These are phyloP conservation scores for Drosophila fuyamai DNA, from an alignment of 1,140 invertebrate species.

Conservation along the genomic window DNA sequence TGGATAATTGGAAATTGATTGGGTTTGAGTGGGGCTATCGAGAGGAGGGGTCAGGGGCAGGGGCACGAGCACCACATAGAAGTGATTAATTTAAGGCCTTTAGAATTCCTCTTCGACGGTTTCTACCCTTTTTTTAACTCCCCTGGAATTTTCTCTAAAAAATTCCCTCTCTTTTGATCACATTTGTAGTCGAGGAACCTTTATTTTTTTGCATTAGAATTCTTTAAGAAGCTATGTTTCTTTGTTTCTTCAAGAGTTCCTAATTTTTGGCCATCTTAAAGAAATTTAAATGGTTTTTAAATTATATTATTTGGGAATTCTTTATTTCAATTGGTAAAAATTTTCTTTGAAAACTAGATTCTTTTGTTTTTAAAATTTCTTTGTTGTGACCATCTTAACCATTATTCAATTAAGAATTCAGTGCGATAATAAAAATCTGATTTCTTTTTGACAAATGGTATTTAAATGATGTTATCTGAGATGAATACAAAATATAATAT, in stretches of 20 bases:
- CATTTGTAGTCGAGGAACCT: not conserved
- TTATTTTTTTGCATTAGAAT: not conserved
- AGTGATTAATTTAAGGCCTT: slow-evolving; percentile 35
- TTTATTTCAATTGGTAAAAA: no score
- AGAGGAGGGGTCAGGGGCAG: not conserved
- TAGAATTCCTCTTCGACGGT: slow-evolving; percentile 2
- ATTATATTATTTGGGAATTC: no score
- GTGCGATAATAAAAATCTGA: no score
- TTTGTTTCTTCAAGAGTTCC: not conserved
- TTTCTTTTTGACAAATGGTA: no score
- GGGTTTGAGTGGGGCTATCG: slow-evolving; percentile 19
- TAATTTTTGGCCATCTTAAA: no score
- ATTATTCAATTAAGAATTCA: no score
- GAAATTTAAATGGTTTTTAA: no score
- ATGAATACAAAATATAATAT: no score
- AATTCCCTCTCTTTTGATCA: not conserved
- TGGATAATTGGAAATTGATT: slow-evolving; percentile 63
- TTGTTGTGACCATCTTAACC: no score
- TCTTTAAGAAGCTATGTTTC: not conserved
- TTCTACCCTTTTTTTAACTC: not conserved
- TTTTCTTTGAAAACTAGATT: no score
- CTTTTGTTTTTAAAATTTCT: no score
- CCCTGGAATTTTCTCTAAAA: not conserved
- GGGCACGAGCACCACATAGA: slow-evolving; percentile 10
- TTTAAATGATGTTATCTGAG: no score